Percentiles rank a stretch among this genome's conserved stretches.
Evolutionary conservation across 2,888 invertebrate genomes (phyloP).

Genomic region (Alentia gelatinosa): DNA sequence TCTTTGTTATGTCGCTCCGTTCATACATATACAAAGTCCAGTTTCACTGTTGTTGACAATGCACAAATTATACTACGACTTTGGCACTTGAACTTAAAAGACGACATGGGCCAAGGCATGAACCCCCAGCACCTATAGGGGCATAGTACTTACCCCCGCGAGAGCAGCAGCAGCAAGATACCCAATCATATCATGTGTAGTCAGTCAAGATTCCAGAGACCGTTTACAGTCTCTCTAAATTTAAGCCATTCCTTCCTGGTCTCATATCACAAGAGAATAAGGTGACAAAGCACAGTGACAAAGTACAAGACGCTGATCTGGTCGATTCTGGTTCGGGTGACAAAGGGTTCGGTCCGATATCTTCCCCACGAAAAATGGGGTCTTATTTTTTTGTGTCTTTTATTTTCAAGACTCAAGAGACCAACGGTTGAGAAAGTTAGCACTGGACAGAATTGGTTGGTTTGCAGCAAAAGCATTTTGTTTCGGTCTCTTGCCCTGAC

Average conservation of each 20-base stretch:
- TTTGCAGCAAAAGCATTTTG: conserved; percentile 11
- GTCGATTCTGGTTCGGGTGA: background rate
- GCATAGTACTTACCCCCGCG: background rate
- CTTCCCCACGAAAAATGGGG: background rate
- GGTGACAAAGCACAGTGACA: background rate
- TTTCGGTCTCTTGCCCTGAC: background rate
- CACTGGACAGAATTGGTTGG: conserved; percentile 1
- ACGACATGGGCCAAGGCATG: background rate
- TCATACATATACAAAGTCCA: conserved; percentile 28
- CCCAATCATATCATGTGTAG: conserved; percentile 28
- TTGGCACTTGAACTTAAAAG: conserved; percentile 22
- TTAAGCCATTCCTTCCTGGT: conserved; percentile 21
- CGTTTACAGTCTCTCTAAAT: conserved; percentile 42
- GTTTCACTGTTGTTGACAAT: conserved; percentile 41
- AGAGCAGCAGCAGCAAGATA: background rate
- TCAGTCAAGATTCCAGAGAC: background rate
- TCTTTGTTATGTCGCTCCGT: background rate
- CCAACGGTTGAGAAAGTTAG: background rate
- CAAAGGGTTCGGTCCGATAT: background rate
- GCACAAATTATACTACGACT: conserved; percentile 45
- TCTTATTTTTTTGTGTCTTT: background rate
- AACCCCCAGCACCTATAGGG: background rate
- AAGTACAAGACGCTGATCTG: background rate
- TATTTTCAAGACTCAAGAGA: background rate
- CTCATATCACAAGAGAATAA: conserved; percentile 19